Evolutionary conservation across 2,797 vertebrate species (phyloP).

Genomic region (Lepus townsendii): DNA sequence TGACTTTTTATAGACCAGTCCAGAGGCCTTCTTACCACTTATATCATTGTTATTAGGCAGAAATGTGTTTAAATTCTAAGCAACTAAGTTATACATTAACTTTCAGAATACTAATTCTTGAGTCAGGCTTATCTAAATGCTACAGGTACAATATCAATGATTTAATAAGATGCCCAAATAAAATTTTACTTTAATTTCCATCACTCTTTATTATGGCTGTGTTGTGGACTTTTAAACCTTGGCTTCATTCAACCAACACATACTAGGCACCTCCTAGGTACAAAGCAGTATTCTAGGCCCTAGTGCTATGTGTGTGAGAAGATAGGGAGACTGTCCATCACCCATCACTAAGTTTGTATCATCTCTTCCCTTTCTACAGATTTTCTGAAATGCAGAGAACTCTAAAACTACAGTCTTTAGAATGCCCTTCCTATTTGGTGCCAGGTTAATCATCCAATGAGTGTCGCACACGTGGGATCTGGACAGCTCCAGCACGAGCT

Average conservation of each 20-base stretch:
- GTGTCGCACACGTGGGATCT: background rate
- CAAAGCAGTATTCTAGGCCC: background rate
- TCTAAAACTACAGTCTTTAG: background rate
- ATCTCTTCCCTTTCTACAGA: background rate
- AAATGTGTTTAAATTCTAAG: constrained; percentile 70
- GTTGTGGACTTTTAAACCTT: constrained; percentile 15
- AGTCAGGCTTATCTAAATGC: constrained; percentile 37
- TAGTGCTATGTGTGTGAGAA: background rate
- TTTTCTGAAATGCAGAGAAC: background rate
- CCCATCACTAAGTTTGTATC: background rate
- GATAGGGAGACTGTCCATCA: background rate
- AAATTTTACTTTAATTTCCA: constrained; percentile 44
- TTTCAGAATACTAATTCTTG: constrained; percentile 53
- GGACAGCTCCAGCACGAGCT: background rate
- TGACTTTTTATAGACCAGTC: constrained; percentile 56
- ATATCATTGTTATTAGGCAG: constrained; percentile 54
- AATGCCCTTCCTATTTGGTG: background rate
- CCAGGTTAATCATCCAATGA: background rate
- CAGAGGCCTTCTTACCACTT: constrained; percentile 53
- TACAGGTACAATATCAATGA: constrained; percentile 37
- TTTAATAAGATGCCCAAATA: constrained; percentile 46
- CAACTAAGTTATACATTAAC: constrained; percentile 54
- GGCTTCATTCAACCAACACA: background rate
- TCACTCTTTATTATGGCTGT: background rate
- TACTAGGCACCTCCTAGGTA: background rate